Percentiles rank a stretch among this genome's conserved stretches.
Evolutionary conservation across 2,888 invertebrate genomes (phyloP).

Genomic region (Autographa gamma): DNA sequence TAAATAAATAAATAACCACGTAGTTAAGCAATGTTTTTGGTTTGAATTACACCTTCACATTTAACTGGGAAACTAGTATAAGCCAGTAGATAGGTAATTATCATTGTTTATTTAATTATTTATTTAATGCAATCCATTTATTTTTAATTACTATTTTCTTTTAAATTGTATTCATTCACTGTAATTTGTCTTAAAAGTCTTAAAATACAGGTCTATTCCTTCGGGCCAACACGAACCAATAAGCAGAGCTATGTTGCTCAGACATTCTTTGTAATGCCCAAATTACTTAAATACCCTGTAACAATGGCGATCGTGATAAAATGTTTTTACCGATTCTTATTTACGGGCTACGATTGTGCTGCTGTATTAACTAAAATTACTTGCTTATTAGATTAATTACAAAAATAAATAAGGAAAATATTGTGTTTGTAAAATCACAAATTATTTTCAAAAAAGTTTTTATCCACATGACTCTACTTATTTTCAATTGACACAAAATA

Average conservation of each 20-base stretch:
- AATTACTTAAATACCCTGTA: conserved; percentile 4
- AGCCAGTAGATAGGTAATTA: too few relatives aligned
- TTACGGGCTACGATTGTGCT: conserved; percentile 5
- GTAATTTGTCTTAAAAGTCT: neutral
- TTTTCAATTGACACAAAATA: neutral
- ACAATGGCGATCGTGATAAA: conserved; percentile 14
- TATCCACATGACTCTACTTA: neutral
- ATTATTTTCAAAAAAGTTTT: neutral
- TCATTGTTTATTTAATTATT: too few relatives aligned
- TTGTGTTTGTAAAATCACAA: too few relatives aligned
- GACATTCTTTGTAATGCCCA: neutral
- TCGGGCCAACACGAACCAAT: conserved; percentile 4
- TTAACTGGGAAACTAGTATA: too few relatives aligned
- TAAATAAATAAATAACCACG: too few relatives aligned
- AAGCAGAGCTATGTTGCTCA: neutral
- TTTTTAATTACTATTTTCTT: too few relatives aligned
- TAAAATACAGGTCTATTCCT: neutral
- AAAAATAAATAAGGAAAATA: too few relatives aligned
- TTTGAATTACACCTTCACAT: too few relatives aligned
- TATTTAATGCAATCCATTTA: too few relatives aligned
- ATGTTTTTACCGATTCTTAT: conserved; percentile 15
- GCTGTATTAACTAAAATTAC: neutral
- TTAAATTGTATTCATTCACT: too few relatives aligned
- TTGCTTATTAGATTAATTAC: too few relatives aligned
- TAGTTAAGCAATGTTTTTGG: too few relatives aligned